Evolutionary conservation across 35 echinoderm and acorn worm genomes (phyloP).

Genomic region (Amphiura filiformis): DNA sequence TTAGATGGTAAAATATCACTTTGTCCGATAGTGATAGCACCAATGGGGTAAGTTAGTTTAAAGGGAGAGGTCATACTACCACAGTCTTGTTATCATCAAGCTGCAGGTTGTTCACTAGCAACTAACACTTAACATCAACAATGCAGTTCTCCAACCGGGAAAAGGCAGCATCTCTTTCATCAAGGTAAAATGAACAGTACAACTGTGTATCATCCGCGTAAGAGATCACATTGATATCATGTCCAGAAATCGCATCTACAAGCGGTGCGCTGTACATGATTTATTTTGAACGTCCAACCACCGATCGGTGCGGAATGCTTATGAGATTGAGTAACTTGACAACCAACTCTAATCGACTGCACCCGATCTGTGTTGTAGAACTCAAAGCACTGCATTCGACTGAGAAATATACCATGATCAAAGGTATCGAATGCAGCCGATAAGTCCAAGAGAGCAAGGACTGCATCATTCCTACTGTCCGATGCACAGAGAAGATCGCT

Average conservation of each 20-base stretch:
- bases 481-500: not conserved
- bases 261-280: not conserved
- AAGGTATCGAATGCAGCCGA: not conserved
- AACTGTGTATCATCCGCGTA: not conserved
- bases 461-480: not conserved
- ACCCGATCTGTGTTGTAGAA: too few relatives aligned
- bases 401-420: not conserved
- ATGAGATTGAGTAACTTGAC: too few relatives aligned
- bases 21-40: not conserved
- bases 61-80: not conserved
- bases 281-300: not conserved
- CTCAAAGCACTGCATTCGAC: not conserved
- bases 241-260: not conserved
- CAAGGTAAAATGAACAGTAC: not conserved
- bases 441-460: not conserved
- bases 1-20: not conserved
- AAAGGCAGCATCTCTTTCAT: not conserved
- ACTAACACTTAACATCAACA: slow-evolving; percentile 15
- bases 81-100: not conserved
- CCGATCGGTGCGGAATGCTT: not conserved
- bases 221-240: not conserved
- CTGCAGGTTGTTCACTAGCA: not conserved
- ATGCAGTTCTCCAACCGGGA: not conserved
- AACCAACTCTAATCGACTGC: too few relatives aligned
- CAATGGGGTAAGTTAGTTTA: not conserved